A percentile compares a stretch with the other conserved stretches of the same genome.
phyloP scores from a whole-genome alignment of 2,888 invertebrate species.

The Philhelius pedissequus region DNA sequence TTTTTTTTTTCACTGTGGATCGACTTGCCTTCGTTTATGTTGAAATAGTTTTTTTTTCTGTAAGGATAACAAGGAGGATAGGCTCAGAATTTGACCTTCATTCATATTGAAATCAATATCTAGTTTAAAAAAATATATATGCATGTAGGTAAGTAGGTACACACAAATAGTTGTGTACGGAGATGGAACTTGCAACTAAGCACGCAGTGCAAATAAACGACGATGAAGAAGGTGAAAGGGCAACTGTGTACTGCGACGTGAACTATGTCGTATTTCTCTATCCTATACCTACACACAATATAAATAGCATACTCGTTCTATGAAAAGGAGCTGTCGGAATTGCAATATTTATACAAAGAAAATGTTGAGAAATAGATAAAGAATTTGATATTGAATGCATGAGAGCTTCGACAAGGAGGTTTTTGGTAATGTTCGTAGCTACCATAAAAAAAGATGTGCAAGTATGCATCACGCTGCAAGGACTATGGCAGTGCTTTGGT shows the following conservation, averaged over 20 bases:
- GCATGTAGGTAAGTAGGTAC: neutral
- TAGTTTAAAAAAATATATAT: neutral
- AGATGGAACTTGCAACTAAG: constrained; percentile 34
- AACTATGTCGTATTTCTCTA: constrained; percentile 33
- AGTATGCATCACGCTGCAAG: neutral
- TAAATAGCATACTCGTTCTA: too few species aligned
- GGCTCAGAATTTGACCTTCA: constrained; percentile 32
- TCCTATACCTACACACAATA: too few species aligned
- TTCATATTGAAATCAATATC: constrained; percentile 39
- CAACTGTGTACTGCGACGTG: constrained; percentile 49
- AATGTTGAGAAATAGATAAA: neutral
- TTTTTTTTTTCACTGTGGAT: neutral
- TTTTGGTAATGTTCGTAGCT: neutral
- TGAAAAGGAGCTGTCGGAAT: neutral
- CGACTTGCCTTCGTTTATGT: neutral
- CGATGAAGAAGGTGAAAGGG: constrained; percentile 41
- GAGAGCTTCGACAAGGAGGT: neutral
- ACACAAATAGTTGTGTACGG: neutral
- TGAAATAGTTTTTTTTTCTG: neutral
- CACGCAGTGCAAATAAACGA: constrained; percentile 43
- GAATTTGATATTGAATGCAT: constrained; percentile 19
- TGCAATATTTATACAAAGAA: neutral
- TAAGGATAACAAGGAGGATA: constrained; percentile 5
- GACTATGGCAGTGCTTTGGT: neutral
- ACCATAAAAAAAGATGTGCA: neutral